A percentile compares a stretch with the other conserved stretches of the same genome.
These are phyloP conservation scores for Corvus moneduloides DNA, from an alignment of 2,113 vertebrate genomes.

Conservation along the genomic window DNA sequence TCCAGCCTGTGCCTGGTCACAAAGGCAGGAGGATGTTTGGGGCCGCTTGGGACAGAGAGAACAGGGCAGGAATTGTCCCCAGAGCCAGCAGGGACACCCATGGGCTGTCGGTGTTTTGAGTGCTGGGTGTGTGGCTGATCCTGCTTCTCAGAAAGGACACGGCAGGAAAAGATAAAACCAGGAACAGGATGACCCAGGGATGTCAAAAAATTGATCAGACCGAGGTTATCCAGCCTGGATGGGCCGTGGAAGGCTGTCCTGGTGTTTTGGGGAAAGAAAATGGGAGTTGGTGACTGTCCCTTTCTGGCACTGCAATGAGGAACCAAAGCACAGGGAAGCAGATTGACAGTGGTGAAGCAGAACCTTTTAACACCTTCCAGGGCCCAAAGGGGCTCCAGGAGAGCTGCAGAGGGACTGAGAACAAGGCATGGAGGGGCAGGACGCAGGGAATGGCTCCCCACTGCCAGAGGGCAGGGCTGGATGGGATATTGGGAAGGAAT, in stretches of 20 bases:
- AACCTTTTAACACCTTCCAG: neutral
- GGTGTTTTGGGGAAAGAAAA: neutral
- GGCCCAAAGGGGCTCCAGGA: neutral
- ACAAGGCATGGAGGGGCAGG: neutral
- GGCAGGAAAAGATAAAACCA: neutral
- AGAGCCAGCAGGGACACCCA: neutral
- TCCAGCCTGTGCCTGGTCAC: neutral
- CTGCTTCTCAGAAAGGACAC: neutral
- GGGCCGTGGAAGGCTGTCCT: neutral
- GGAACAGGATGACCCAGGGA: neutral
- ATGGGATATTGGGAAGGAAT: neutral
- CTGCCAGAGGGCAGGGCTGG: neutral
- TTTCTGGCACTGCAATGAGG: neutral
- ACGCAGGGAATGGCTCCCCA: neutral
- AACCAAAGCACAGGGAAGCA: neutral
- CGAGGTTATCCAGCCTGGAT: neutral
- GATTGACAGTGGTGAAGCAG: neutral
- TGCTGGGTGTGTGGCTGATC: neutral
- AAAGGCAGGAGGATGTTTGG: neutral
- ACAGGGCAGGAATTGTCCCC: neutral
- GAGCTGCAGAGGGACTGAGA: neutral
- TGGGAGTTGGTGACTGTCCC: neutral
- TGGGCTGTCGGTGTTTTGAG: accelerated
- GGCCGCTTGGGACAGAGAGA: accelerated
- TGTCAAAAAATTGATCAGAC: neutral